Evolutionary conservation across 1,140 invertebrate genomes (phyloP).

Genomic region (Atta colombica): DNA sequence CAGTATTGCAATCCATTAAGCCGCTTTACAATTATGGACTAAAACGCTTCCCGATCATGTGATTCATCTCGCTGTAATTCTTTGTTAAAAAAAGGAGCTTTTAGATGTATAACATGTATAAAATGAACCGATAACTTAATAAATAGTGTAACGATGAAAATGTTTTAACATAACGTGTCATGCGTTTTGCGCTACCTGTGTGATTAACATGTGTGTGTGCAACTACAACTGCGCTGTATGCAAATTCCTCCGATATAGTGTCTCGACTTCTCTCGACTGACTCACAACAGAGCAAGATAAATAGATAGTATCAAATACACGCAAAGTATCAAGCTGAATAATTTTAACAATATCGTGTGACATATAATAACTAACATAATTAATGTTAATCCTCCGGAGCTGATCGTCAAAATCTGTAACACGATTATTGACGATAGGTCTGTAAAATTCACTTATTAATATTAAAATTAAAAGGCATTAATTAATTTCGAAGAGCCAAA

Average conservation of each 20-base stretch:
- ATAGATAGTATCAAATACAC: neutral
- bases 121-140: neutral
- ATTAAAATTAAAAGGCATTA: too few relatives aligned
- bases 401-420: too few relatives aligned
- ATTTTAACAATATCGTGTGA: neutral
- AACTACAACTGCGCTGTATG: neutral
- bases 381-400: neutral
- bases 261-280: neutral
- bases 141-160: neutral
- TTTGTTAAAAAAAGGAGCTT: neutral
- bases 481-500: too few relatives aligned
- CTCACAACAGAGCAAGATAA: slow-evolving; percentile 3
- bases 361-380: slow-evolving; percentile 8
- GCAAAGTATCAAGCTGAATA: neutral
- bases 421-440: too few relatives aligned
- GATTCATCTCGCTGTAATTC: neutral
- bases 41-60: neutral
- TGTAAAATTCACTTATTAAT: too few relatives aligned
- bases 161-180: slow-evolving; percentile 3
- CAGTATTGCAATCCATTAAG: neutral
- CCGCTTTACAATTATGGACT: neutral
- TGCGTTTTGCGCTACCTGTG: neutral
- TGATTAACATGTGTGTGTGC: slow-evolving; percentile 15
- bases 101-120: neutral
- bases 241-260: neutral